A percentile compares a stretch with the other conserved stretches of the same genome.
phyloP scores from a whole-genome alignment of 2,113 vertebrate genomes.

The Australoheros scitulus region DNA sequence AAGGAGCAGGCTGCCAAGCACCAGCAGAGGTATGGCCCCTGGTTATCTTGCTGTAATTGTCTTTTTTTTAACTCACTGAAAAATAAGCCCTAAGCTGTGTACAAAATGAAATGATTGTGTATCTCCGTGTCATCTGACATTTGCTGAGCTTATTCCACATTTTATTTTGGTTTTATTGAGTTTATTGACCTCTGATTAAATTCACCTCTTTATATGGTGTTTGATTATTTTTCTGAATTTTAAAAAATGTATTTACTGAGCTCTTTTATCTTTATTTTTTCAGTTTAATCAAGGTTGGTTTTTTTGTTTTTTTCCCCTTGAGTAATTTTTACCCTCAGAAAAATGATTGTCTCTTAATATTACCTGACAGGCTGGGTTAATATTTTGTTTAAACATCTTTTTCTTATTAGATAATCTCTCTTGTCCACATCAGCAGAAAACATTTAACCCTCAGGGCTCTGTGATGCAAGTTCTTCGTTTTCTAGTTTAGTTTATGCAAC shows the following conservation, averaged over 20 bases:
- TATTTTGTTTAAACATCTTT: neutral
- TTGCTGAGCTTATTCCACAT: no score
- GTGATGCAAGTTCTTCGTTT: no score
- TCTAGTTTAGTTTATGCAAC: no score
- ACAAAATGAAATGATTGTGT: neutral
- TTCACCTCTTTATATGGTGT: neutral
- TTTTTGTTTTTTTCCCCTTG: neutral
- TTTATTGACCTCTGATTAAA: neutral
- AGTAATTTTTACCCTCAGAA: neutral
- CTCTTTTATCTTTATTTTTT: neutral
- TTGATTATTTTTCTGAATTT: neutral
- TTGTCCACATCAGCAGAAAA: neutral
- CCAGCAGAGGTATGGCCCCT: constrained; percentile 82
- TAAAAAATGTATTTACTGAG: neutral
- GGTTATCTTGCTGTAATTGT: neutral
- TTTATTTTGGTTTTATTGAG: neutral
- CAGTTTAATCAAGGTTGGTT: neutral
- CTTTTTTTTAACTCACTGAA: neutral
- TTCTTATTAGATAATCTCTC: neutral
- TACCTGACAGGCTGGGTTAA: no score
- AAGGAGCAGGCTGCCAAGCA: constrained; percentile 86
- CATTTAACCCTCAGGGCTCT: no score
- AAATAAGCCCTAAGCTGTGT: neutral
- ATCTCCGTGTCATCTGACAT: neutral
- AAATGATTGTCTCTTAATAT: no score